Conservation (phyloP, 2,888 invertebrate genomes). For the Pimpla rufipes region DNA sequence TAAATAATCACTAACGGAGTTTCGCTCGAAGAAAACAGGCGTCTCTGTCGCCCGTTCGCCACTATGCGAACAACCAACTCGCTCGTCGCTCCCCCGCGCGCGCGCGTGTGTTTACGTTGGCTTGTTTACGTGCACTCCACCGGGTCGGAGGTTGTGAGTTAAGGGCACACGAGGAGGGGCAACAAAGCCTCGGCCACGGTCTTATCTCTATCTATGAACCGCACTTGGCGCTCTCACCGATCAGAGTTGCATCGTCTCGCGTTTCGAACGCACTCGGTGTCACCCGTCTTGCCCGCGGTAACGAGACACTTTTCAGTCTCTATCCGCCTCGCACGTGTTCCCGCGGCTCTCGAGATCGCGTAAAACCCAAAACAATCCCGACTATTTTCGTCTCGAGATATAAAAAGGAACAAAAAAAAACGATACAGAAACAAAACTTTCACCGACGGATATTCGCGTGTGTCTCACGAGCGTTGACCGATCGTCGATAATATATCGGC, state of each 20-base stretch:
- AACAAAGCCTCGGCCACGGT: neutral
- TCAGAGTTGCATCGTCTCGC: constrained; percentile 49
- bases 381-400: too few species aligned
- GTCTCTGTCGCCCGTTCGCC: constrained; percentile 24
- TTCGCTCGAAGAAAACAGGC: constrained; percentile 6
- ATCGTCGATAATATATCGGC: too few species aligned
- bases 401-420: too few species aligned
- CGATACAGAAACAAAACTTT: too few species aligned
- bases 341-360: too few species aligned
- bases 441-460: too few species aligned
- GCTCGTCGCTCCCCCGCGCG: neutral
- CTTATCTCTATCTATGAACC: neutral
- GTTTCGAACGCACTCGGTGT: constrained; percentile 27
- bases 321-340: neutral
- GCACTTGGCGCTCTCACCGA: too few species aligned
- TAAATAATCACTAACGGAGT: constrained; percentile 39
- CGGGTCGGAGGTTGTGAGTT: neutral
- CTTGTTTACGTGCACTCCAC: constrained; percentile 12
- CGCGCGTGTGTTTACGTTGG: neutral
- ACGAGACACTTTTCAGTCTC: constrained; percentile 1
- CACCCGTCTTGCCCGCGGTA: neutral
- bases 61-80: constrained; percentile 19
- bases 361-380: too few species aligned
- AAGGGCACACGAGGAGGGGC: neutral
- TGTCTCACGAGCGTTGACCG: too few species aligned